These are phyloP conservation scores for Vespertilio murinus DNA, from an alignment of 2,797 vertebrate species.

Conservation along the genomic window DNA sequence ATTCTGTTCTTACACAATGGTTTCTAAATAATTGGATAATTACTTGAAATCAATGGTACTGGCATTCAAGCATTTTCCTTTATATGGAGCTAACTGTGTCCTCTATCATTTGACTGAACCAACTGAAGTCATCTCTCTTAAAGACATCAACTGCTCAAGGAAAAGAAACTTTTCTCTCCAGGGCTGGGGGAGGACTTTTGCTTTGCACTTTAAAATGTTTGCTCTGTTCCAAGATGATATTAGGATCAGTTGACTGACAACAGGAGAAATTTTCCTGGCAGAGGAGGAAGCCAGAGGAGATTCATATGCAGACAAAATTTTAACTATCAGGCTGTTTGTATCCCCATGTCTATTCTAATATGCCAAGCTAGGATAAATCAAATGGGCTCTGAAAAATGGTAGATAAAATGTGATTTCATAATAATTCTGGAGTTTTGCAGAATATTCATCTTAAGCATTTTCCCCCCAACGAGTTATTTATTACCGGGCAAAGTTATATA, in stretches of 20 bases:
- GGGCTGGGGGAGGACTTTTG: slow-evolving; percentile 68
- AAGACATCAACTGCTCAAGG: slow-evolving; percentile 65
- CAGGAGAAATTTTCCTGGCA: slow-evolving; percentile 80
- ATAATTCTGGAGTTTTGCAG: slow-evolving; percentile 72
- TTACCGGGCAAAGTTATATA: slow-evolving; percentile 69
- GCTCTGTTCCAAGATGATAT: slow-evolving; percentile 76
- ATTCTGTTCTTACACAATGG: slow-evolving; percentile 51
- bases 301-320: slow-evolving; percentile 77
- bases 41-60: slow-evolving; percentile 25
- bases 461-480: slow-evolving; percentile 59
- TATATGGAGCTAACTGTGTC: slow-evolving; percentile 55
- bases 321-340: slow-evolving; percentile 77
- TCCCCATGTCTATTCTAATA: slow-evolving; percentile 78
- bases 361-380: slow-evolving; percentile 80
- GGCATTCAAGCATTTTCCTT: slow-evolving; percentile 55
- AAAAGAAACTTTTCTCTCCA: slow-evolving; percentile 61
- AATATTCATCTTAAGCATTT: slow-evolving; percentile 62
- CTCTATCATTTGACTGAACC: slow-evolving; percentile 58
- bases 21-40: background rate
- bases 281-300: slow-evolving; percentile 75
- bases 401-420: slow-evolving; percentile 73
- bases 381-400: slow-evolving; percentile 75
- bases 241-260: slow-evolving; percentile 80
- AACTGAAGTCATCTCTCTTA: slow-evolving; percentile 68
- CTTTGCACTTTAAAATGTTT: slow-evolving; percentile 75